Evolutionary conservation across 2,888 invertebrate species (phyloP), one percentile per base, ranked within the genome.

Genomic region (Hypolimnas misippus): DNA sequence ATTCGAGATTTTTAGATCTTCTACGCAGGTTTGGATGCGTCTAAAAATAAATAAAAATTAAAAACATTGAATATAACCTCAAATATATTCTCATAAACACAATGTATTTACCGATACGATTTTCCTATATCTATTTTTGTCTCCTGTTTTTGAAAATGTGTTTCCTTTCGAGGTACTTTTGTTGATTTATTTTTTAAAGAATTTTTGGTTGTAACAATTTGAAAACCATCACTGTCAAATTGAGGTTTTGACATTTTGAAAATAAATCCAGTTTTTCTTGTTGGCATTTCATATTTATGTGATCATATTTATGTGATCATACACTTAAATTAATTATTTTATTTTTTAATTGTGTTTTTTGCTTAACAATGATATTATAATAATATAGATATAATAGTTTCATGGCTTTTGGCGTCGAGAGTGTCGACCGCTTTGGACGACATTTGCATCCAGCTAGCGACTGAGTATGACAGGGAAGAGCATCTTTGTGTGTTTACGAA

Each of bases 151-250:
- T 73, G 56, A 68, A 81, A 75, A 25, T 74, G 63, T 38, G 60
- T 50, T 7, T 71, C 65, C 69, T 77, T 80, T 1, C 60, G 53
- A 17, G 86, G 81, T 69, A 87, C 74, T 79, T 76, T 83, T 0
- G 82, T 83, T 40, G 76, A 76, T 76, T 84, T 87, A 65, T 78
- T 81, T 80, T 81, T 89, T 25, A 74, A 74, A 66, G 73, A 76
- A 53, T 83, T 81, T 74, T 88, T 90, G 17, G 81, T 77, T 74
- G 80, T 81, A 59, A 91, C 85, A 76, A 83, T 73, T 78, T 82
- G 81, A 81, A 92, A 92, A 65, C 90, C 91, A 81, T 92, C 90
- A 57, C 72, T 76, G 69, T 91, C 90, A 61, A 81, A 55, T 72
- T 77, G 71, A 10, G 70, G 63, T 70, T 80, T 86, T 89, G 89